Evolutionary conservation across 2,113 vertebrate genomes (phyloP), one percentile per base, ranked within the genome.

Genomic region (Catharus minimus): DNA sequence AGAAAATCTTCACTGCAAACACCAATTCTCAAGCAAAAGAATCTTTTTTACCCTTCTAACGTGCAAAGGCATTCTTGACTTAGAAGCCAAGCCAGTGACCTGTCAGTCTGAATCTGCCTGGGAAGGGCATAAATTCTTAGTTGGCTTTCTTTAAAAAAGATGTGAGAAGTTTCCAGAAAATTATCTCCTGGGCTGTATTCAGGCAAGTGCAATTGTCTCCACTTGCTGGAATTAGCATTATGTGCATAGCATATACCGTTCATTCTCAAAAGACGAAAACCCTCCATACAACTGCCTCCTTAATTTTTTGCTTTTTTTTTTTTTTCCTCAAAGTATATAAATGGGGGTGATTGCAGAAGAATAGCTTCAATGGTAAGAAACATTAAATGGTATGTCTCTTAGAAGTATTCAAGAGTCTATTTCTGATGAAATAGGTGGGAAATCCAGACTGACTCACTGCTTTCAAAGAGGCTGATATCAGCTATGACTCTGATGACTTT

Each of bases 191-290:
- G 26, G 20, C 50, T 26, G 7, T 44, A 24, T 46, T 73, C 19
- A 43, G 46, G 21, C 61, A 82, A 68, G 7, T 12, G 23, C 36
- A 68, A 49, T 53, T 64, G 18, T 49, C 11, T 73, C 9, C 33
- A 11, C 30, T 57, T 68, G 12, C 53, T 86, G 18, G 28, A 90
- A 73, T 58, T 43, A 62, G 8, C 2, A 2, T 4, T 26, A 10
- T 17, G 1, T 44, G 50, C 0, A 1, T 15, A 50, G 22, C 3
- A 2, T 28, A 14, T 38, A 57, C 28, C 0, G 0, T 50, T 77
- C 20, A 8, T 82, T 79, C n/a, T 55, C 38, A 80, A 33, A 79
- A 88, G 6, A 14, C 18, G 36, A 68, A 93, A 80, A 19, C 3
- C 3, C 9, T 46, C 56, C 13, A 20, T 41, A 26, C 0, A 0